Evolutionary conservation across 2,113 vertebrate species (phyloP), one percentile per base, ranked within the genome.

Genomic region (Tautogolabrus adspersus): DNA sequence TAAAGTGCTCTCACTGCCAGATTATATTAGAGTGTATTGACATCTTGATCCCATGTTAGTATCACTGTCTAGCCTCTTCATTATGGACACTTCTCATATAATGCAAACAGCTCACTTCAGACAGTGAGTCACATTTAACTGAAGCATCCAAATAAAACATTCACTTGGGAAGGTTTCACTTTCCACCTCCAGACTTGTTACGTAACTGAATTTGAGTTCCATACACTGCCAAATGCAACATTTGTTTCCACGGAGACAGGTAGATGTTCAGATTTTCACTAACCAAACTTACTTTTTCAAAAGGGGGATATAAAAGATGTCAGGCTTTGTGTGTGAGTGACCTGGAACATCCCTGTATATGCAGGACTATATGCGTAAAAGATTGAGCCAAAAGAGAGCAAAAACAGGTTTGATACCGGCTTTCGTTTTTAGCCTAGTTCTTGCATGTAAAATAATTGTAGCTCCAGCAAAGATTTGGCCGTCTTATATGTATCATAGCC

Each of bases 221-320:
- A 26, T 40, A 26, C 6, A 21, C 18, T 16, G 22, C 22, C 23
- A 34, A 46, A 56, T 37, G 12, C 38, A 37, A 3, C 23, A 15
- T 19, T 64, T 47, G 23, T 64, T 74, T 15, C 26, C 42, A 66
- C n/a, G 10, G 72, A 66, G 44, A 58, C 61, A 57, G 11, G 34
- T 52, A 16, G 12, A 23, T 22, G 19, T 16, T 23, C 10, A 57
- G 11, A 60, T 44, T 55, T 26, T 30, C n/a, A 49, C 19, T 1
- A 55, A 63, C 34, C 42, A 54, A 40, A 54, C 49, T 42, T 8
- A 22, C 42, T 3, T 65, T 57, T 22, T 16, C 60, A 46, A 11
- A 62, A 6, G 11, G 8, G 38, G 42, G 44, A 15, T 8, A 8
- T 9, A 3, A 8, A 8, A 6, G 19, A 21, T 8, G 13, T 18